Base-by-base conservation (phyloP, 2,113 vertebrate genomes). In the Calypte anna region DNA sequence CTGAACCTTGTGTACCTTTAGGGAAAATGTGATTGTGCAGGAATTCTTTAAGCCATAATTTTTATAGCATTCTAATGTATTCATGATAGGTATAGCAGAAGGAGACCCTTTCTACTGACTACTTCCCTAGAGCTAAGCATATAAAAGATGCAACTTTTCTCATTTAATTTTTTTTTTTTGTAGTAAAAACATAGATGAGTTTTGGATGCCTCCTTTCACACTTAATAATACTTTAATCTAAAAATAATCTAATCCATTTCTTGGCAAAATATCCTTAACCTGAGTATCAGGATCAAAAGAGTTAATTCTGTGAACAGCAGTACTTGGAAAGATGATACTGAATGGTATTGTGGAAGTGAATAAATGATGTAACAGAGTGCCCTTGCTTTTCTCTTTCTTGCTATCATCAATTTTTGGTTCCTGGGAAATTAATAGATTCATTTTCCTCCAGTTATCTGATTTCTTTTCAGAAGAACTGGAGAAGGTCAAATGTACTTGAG, bases 341-440 rank as follows among this genome's bases (percentile, higher is more conserved):
- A 85, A 86, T 84, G 50, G 53, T 72, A 84, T 62, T 95, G 69
- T 83, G 73, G 62, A 95, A 88, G 73, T 68, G 82, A 95, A 83
- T 88, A 91, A 91, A 59, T 61, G 82, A 75, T 90, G 36, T 92
- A 91, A 59, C 66, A 79, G 67, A 50, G 16, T 93, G 93, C 92
- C 91, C 86, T 96, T 93, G 73, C 61, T 91, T 90, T 96, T 91
- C n/a, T 86, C 10, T 80, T 90, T 72, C 81, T 83, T 79, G 62
- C 80, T 63, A 46, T 95, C 69, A 95, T 93, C 86, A 93, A 14
- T 94, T 97, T 94, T 94, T 95, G 1, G 9, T 94, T 94, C 61
- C 69, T 62, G 8, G 50, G 54, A 95, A 94, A 84, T 84, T 54
- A 94, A 89, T 88, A 85, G 86, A 82, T 88, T 76, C 10, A 25